Conservation (phyloP, 2,888 invertebrate species). For the Drosophila quinaria region DNA sequence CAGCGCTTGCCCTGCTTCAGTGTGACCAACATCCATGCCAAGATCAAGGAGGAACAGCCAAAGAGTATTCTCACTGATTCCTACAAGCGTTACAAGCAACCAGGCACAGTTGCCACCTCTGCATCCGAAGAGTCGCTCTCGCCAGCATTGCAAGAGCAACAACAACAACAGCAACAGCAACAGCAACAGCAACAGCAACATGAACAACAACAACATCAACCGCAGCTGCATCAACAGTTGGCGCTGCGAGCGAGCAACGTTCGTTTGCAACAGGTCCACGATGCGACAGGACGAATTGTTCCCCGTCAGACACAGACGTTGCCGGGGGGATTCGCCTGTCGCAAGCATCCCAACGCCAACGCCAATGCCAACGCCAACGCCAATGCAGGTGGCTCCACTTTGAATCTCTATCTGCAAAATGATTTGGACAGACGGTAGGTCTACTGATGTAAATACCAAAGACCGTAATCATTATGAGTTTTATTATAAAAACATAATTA, state of each 20-base stretch:
- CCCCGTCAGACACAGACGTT: slow-evolving; percentile 61
- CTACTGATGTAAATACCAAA: too few species aligned
- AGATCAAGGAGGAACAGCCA: slow-evolving; percentile 74
- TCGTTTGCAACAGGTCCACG: slow-evolving; percentile 69
- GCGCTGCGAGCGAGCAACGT: slow-evolving; percentile 29
- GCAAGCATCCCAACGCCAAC: slow-evolving; percentile 69
- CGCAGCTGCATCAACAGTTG: slow-evolving; percentile 20
- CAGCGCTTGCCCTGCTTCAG: slow-evolving; percentile 84
- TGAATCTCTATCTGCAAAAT: slow-evolving; percentile 66
- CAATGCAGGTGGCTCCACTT: slow-evolving; percentile 53
- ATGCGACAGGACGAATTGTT: slow-evolving; percentile 33
- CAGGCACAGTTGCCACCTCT: slow-evolving; percentile 9
- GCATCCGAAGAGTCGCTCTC: slow-evolving; percentile 15
- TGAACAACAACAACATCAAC: slow-evolving; percentile 7
- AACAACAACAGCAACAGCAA: slow-evolving; percentile 8
- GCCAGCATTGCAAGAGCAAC: slow-evolving; percentile 4
- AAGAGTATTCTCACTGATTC: slow-evolving; percentile 66
- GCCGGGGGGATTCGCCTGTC: slow-evolving; percentile 67
- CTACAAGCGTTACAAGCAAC: slow-evolving; percentile 76
- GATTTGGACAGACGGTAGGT: slow-evolving; percentile 77
- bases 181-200: slow-evolving; percentile 11
- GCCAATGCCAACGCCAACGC: slow-evolving; percentile 25
- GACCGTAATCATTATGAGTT: too few species aligned
- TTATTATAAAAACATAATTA: too few species aligned
- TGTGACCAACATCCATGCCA: slow-evolving; percentile 78